Percentiles rank a stretch among this genome's conserved stretches.
phyloP scores from a whole-genome alignment of 2,888 invertebrate genomes.

The Microctonus aethiopoides region DNA sequence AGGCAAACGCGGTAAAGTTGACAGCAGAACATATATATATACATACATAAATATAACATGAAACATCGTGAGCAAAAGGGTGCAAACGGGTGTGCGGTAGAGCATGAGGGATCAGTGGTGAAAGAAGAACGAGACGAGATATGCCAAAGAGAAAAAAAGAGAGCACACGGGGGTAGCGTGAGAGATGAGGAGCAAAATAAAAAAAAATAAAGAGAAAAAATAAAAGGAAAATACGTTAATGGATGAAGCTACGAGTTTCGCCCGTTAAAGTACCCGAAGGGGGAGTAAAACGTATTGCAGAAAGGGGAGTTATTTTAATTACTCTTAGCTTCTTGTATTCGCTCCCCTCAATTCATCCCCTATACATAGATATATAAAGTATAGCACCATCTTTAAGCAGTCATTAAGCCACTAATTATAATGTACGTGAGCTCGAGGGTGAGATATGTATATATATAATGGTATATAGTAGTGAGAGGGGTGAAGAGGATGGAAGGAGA shows the following conservation, averaged over 20 bases:
- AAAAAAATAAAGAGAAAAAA: slow-evolving; percentile 20
- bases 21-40: slow-evolving; percentile 29
- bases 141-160: too few species aligned
- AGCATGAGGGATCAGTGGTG: slow-evolving; percentile 24
- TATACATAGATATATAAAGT: not conserved
- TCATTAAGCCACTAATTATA: slow-evolving; percentile 67
- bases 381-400: slow-evolving; percentile 52
- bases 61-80: slow-evolving; percentile 32
- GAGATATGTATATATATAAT: slow-evolving; percentile 17
- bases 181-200: slow-evolving; percentile 18
- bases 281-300: slow-evolving; percentile 38
- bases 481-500: slow-evolving; percentile 17
- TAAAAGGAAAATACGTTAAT: slow-evolving; percentile 6
- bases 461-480: slow-evolving; percentile 12
- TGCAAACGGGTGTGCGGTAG: slow-evolving; percentile 33
- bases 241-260: slow-evolving; percentile 38
- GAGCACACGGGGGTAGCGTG: slow-evolving; percentile 17
- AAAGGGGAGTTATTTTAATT: slow-evolving; percentile 63
- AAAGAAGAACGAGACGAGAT: slow-evolving; percentile 25
- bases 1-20: slow-evolving; percentile 24
- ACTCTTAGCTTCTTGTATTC: slow-evolving; percentile 54
- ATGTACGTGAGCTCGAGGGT: slow-evolving; percentile 63
- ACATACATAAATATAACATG: not conserved
- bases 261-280: slow-evolving; percentile 36
- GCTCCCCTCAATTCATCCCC: slow-evolving; percentile 30